These are phyloP conservation scores for Catharus fuscescens DNA, from an alignment of 2,113 vertebrate species.

Conservation along the genomic window DNA sequence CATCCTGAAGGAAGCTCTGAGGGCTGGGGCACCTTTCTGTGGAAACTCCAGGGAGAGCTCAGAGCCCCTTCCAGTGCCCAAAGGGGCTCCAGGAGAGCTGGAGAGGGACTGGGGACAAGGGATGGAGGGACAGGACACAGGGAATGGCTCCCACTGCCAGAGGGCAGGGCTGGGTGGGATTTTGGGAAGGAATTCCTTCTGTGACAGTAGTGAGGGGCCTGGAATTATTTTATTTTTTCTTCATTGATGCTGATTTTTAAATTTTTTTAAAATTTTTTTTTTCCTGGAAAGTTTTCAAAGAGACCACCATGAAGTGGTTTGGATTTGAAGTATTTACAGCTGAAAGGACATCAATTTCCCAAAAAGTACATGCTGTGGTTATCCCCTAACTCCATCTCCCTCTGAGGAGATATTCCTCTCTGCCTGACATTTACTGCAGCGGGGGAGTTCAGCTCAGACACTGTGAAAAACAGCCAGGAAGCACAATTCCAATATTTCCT, in stretches of 20 bases:
- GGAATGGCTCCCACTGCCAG: not conserved
- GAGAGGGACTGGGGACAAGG: not conserved
- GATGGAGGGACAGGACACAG: not conserved
- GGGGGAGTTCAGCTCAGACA: not conserved
- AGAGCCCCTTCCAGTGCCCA: fast-evolving
- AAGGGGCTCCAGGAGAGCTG: not conserved
- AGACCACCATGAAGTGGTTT: not conserved
- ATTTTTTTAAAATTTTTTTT: not conserved
- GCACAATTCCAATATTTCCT: not conserved
- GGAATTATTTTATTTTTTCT: not conserved
- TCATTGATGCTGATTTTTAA: not conserved
- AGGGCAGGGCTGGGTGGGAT: not conserved
- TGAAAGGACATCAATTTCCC: not conserved
- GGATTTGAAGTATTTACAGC: not conserved
- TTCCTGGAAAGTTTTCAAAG: not conserved
- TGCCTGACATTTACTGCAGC: not conserved
- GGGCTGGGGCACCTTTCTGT: not conserved
- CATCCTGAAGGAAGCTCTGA: not conserved
- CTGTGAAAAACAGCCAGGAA: not conserved
- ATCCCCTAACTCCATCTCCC: not conserved
- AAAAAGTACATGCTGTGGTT: not conserved
- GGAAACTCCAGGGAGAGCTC: not conserved
- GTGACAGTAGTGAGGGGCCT: not conserved
- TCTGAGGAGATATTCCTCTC: not conserved
- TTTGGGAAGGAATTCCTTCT: not conserved